Base-by-base conservation (phyloP, 2,888 invertebrate genomes). In the Zygothrica quintamaculata region DNA sequence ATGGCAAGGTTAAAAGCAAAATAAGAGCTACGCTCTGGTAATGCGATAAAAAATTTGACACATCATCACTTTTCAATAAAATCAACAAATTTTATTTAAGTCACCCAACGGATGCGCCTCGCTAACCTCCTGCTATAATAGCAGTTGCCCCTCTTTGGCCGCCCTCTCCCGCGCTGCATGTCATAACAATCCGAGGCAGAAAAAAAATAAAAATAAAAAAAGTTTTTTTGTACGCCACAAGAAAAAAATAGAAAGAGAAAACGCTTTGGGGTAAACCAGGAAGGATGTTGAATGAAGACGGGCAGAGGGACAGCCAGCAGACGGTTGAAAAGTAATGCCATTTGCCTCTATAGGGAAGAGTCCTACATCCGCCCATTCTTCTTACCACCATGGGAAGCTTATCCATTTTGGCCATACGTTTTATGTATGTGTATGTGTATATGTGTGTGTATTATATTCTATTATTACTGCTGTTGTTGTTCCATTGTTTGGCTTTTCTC, bases 31-130 rank as follows among this genome's bases (percentile, higher is more conserved):
- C 61, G 73, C 80, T 77, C 74, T 71, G 66, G 82, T 82, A 82
- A 82, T 87, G 88, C 82, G 82, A 82, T 82, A 82, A 82, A 87
- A 82, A 82, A 85, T 82, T 82, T 82, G 82, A 82, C 82, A 87
- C 82, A 87, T 82, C 82, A 82, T 82, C 82, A 82, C 87, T 82
- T 82, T 82, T 82, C 82, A 82, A 82, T 82, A 87, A 82, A 82
- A 87, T 82, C 82, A 82, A 82, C 87, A 87, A 82, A 82, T 82
- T 87, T 87, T 82, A 87, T 80, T 87, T 84, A 84, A 80, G 87
- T 84, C 85, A 74, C 62, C 84, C 82, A 51, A 59, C 62, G 76
- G 79, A 75, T 79, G 75, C 76, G 79, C 67, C 78, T 65, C 77
- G 73, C 84, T 73, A 58, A 22, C 25, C 61, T 22, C 7, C 5